These are phyloP conservation scores for Poicephalus gulielmi DNA, from an alignment of 2,113 vertebrate species.

Conservation along the genomic window DNA sequence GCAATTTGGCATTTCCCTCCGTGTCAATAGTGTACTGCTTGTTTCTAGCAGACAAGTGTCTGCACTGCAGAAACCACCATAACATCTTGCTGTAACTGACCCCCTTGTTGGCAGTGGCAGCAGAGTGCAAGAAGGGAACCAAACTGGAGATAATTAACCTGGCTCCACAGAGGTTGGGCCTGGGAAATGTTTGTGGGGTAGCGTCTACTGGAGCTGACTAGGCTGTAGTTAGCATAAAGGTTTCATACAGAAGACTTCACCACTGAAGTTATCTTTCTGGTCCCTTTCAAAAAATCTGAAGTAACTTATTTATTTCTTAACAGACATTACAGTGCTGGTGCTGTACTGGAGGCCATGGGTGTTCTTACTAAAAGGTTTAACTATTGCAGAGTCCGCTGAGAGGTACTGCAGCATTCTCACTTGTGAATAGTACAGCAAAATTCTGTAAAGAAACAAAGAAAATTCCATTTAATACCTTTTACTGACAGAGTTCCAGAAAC, in stretches of 20 bases:
- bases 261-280: slow-evolving; percentile 11
- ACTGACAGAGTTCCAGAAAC: neutral
- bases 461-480: neutral
- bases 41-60: slow-evolving; percentile 44
- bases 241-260: slow-evolving; percentile 17
- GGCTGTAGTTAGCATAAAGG: slow-evolving; percentile 5
- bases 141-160: slow-evolving; percentile 10
- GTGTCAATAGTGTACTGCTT: slow-evolving; percentile 1
- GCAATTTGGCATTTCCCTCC: slow-evolving; percentile 42
- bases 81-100: slow-evolving; percentile 28
- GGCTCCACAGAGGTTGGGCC: neutral
- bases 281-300: slow-evolving; percentile 1
- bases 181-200: slow-evolving; percentile 19
- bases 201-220: neutral
- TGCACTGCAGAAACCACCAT: slow-evolving; percentile 18
- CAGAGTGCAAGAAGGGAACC: neutral
- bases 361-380: neutral
- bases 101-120: slow-evolving; percentile 21
- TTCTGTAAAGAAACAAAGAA: neutral
- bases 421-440: neutral
- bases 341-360: neutral
- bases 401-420: neutral
- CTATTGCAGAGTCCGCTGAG: neutral
- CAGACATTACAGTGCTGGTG: neutral
- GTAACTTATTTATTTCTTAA: neutral